A percentile compares a stretch with the other conserved stretches of the same genome.
Evolutionary conservation across 37 sponge, comb jelly and placozoan species (phyloP).

Genomic region (Petrosia ficiformis): DNA sequence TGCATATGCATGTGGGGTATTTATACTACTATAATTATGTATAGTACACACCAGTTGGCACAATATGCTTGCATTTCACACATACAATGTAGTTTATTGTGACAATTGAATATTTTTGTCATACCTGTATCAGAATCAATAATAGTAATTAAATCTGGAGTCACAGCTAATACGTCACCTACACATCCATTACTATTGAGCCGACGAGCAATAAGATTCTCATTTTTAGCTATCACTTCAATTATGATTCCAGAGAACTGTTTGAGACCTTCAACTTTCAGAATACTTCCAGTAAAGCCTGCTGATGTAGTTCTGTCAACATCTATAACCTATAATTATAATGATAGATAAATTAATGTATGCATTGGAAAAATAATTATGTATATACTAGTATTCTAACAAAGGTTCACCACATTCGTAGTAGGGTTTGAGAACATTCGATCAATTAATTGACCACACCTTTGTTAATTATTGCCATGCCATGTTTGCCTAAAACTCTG

Average conservation of each 20-base stretch:
- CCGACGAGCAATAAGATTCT: slow-evolving; percentile 56
- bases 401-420: no score
- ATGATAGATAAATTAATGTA: neutral
- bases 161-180: slow-evolving; percentile 31
- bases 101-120: neutral
- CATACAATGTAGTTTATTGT: no score
- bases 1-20: slow-evolving; percentile 44
- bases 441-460: no score
- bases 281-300: slow-evolving; percentile 48
- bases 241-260: slow-evolving; percentile 46
- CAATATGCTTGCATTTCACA: slow-evolving; percentile 64
- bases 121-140: slow-evolving; percentile 54
- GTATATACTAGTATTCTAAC: no score
- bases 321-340: slow-evolving; percentile 43
- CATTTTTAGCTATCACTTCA: slow-evolving; percentile 67
- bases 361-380: no score
- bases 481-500: no score
- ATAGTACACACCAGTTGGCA: slow-evolving; percentile 65
- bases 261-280: slow-evolving; percentile 62
- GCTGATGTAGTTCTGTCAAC: slow-evolving; percentile 34
- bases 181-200: slow-evolving; percentile 1
- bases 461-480: no score
- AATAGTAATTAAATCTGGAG: slow-evolving; percentile 75
- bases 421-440: no score
- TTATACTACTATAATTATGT: slow-evolving; percentile 46